Evolutionary conservation across 2,888 invertebrate species (phyloP).

Genomic region (Euspilapteryx auroguttella): DNA sequence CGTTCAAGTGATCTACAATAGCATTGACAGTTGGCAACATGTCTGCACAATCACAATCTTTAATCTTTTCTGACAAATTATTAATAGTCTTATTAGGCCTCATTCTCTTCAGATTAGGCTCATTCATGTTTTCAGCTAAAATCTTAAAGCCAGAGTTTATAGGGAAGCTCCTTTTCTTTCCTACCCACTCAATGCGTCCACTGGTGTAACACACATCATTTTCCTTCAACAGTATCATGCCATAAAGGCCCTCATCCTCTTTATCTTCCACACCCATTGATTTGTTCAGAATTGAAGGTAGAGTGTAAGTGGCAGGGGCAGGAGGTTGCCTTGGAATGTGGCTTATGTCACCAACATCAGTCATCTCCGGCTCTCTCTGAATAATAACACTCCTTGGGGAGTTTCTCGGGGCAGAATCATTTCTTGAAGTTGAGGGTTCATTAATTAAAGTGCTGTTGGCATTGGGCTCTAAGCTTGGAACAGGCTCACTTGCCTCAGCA

Average conservation of each 20-base stretch:
- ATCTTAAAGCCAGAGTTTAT: slow-evolving; percentile 47
- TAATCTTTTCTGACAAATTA: slow-evolving; percentile 13
- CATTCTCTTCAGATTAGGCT: slow-evolving; percentile 19
- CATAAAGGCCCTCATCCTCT: slow-evolving; percentile 26
- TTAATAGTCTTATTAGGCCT: slow-evolving; percentile 16
- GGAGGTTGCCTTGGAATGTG: slow-evolving; percentile 42
- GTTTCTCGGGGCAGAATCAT: neutral
- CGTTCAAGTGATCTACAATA: slow-evolving; percentile 58
- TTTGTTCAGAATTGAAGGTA: slow-evolving; percentile 25
- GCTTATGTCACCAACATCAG: slow-evolving; percentile 30
- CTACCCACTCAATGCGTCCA: slow-evolving; percentile 51
- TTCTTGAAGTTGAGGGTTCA: neutral
- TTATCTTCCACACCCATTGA: slow-evolving; percentile 11
- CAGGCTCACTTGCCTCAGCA: slow-evolving; percentile 11
- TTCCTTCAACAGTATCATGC: slow-evolving; percentile 41
- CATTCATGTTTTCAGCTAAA: slow-evolving; percentile 16
- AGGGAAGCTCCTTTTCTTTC: slow-evolving; percentile 39
- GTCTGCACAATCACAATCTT: slow-evolving; percentile 42
- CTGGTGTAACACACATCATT: slow-evolving; percentile 52
- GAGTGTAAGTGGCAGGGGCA: slow-evolving; percentile 26
- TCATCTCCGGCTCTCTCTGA: too few species aligned
- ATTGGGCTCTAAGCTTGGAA: too few species aligned
- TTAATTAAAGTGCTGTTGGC: slow-evolving; percentile 22
- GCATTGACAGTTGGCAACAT: slow-evolving; percentile 51
- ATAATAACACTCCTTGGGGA: neutral